Percentiles rank a stretch among this genome's conserved stretches.
phyloP scores from a whole-genome alignment of 2,888 invertebrate species.

The Philaethria dido region DNA sequence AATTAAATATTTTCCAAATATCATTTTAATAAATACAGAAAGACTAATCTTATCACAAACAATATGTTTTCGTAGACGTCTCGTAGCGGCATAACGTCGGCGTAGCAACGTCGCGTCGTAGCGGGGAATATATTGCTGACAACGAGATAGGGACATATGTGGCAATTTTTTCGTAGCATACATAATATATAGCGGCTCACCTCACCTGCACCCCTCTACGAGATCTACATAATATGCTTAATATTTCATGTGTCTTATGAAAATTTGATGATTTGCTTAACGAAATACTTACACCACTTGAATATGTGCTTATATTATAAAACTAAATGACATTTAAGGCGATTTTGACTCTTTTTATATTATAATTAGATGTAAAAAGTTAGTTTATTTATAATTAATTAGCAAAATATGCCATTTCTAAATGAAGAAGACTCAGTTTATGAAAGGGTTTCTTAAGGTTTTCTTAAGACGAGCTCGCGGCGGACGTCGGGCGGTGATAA shows the following conservation, averaged over 20 bases:
- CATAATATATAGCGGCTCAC: conserved; percentile 25
- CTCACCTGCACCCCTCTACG: conserved; percentile 19
- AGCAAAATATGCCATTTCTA: not conserved
- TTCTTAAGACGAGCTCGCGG: not conserved
- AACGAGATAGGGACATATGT: conserved; percentile 12
- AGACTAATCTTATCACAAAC: not conserved
- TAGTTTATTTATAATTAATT: not conserved
- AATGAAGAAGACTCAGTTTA: not conserved
- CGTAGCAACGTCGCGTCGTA: not conserved
- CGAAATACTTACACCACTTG: not conserved
- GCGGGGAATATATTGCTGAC: not conserved
- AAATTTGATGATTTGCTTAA: not conserved
- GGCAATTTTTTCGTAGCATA: conserved; percentile 16
- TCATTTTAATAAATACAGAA: not conserved
- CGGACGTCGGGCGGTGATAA: not conserved
- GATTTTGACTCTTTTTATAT: not conserved
- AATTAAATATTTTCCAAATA: not conserved
- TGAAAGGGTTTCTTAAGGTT: not conserved
- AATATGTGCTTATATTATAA: not conserved
- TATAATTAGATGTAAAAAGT: too few relatives aligned
- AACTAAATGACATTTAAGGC: too few relatives aligned
- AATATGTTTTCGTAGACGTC: conserved; percentile 14
- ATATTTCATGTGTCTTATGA: conserved; percentile 13
- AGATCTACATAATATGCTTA: conserved; percentile 1
- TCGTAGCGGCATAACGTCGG: not conserved